phyloP scores from a whole-genome alignment of 2,888 invertebrate genomes.

The Sabatieria punctata region DNA sequence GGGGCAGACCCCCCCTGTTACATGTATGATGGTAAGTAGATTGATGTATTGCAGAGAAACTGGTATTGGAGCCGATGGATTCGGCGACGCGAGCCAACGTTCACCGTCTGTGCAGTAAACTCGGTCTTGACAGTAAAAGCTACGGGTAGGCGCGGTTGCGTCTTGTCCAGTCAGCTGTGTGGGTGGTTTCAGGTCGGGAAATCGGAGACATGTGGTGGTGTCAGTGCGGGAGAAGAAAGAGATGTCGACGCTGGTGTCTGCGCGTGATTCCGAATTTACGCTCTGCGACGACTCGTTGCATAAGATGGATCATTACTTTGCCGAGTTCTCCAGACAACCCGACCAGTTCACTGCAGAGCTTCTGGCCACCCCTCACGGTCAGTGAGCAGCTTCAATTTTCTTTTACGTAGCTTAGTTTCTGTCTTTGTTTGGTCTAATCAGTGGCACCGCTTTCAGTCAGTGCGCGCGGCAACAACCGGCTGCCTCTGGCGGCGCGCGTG shows the following conservation, averaged over 20 bases:
- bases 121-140: slow-evolving; percentile 60
- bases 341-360: no score
- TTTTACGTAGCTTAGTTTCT: slow-evolving; percentile 44
- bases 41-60: no score
- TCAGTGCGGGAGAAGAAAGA: no score
- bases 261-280: background rate
- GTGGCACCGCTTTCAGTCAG: no score
- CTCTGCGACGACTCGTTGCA: background rate
- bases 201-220: no score
- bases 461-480: no score
- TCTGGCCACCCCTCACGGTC: no score
- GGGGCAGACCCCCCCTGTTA: no score
- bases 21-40: no score
- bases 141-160: slow-evolving; percentile 45
- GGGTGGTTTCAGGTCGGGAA: background rate
- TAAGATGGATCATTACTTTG: background rate
- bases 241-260: background rate
- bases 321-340: background rate
- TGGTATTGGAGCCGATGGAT: background rate
- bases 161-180: background rate
- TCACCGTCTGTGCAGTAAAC: slow-evolving; percentile 49
- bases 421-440: slow-evolving; percentile 45
- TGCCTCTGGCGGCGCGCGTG: no score
- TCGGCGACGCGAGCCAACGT: slow-evolving; percentile 59
- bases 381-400: background rate